These are phyloP conservation scores for Heliornis fulica DNA, from an alignment of 2,113 vertebrate genomes.

Conservation along the genomic window DNA sequence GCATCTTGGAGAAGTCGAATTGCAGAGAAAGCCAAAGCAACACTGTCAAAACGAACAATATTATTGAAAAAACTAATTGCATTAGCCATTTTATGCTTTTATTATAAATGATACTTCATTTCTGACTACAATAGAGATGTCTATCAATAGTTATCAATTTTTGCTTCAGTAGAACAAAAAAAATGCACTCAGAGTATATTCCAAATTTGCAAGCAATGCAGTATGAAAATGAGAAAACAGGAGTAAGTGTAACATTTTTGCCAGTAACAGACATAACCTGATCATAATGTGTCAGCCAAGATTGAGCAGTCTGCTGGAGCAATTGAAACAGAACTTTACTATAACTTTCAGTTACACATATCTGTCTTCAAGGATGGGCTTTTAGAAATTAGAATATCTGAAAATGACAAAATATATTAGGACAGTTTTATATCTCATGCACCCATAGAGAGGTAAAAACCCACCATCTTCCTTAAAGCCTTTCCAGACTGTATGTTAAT, in stretches of 20 bases:
- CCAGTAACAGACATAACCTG: neutral
- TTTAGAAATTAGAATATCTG: neutral
- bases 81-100: neutral
- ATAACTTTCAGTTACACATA: neutral
- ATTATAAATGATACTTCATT: neutral
- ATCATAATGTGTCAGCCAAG: neutral
- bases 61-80: neutral
- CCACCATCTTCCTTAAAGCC: neutral
- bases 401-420: neutral
- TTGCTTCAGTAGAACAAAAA: neutral
- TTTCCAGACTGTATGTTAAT: neutral
- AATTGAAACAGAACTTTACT: neutral
- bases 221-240: neutral
- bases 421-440: neutral
- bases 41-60: slow-evolving; percentile 67
- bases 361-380: neutral
- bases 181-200: neutral
- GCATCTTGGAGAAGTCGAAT: slow-evolving; percentile 84
- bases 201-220: neutral
- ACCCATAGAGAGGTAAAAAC: neutral
- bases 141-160: neutral
- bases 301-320: neutral
- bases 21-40: slow-evolving; percentile 79
- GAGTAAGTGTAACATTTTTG: neutral
- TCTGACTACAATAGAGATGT: neutral